These are phyloP conservation scores for Congeria kusceri DNA, from an alignment of 2,888 invertebrate genomes.

Conservation along the genomic window DNA sequence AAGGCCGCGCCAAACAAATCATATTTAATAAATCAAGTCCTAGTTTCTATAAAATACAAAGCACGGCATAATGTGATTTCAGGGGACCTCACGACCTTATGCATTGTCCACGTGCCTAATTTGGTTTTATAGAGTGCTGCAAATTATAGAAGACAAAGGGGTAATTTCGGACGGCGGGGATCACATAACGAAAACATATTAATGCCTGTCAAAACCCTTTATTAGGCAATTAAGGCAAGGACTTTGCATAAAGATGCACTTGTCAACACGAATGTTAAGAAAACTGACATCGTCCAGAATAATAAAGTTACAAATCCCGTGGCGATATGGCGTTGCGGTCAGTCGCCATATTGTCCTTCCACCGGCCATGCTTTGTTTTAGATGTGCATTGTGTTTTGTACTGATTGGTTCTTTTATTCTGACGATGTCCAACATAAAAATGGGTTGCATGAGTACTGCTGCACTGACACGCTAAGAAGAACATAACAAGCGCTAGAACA, in stretches of 20 bases:
- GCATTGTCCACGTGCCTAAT: slow-evolving; percentile 46
- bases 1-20: slow-evolving; percentile 38
- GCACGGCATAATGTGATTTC: slow-evolving; percentile 49
- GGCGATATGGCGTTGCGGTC: not conserved
- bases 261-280: not conserved
- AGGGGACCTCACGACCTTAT: slow-evolving; percentile 47
- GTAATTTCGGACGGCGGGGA: slow-evolving; percentile 20
- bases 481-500: no score
- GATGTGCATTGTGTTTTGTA: no score
- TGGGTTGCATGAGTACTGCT: no score
- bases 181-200: slow-evolving; percentile 18
- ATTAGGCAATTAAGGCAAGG: slow-evolving; percentile 8
- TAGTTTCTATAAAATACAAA: slow-evolving; percentile 37
- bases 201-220: slow-evolving; percentile 12
- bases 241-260: slow-evolving; percentile 10
- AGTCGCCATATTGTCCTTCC: not conserved
- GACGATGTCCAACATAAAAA: no score
- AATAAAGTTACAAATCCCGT: slow-evolving; percentile 10
- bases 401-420: no score
- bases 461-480: no score
- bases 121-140: slow-evolving; percentile 39
- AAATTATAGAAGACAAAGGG: slow-evolving; percentile 25
- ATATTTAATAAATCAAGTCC: slow-evolving; percentile 48
- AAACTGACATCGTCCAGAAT: not conserved
- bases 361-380: no score